Conservation (phyloP, 2,888 invertebrate species). For the Cremastobaeus sp. region DNA sequence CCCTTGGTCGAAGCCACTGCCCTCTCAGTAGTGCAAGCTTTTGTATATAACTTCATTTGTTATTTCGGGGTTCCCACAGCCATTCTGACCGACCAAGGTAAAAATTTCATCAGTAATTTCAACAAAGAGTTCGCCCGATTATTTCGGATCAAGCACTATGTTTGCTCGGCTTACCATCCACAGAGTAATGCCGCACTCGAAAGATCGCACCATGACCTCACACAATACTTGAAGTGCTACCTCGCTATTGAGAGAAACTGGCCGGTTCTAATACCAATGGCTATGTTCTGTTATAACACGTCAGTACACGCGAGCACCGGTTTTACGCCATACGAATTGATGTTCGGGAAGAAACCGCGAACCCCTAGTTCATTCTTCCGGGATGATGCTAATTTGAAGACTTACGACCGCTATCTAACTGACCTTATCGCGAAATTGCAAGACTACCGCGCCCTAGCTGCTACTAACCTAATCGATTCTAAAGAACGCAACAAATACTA, state of each 20-base stretch:
- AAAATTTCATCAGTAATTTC: not conserved
- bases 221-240: not conserved
- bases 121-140: conserved; percentile 1
- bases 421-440: no score
- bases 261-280: not conserved
- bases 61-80: not conserved
- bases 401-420: no score
- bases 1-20: not conserved
- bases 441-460: no score
- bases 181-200: conserved; percentile 12
- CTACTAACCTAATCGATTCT: no score
- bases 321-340: no score
- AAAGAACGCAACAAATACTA: no score
- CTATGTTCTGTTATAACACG: not conserved
- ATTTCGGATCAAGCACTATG: not conserved
- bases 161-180: not conserved
- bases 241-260: not conserved
- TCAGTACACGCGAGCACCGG: no score
- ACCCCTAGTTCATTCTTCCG: no score
- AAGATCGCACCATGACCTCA: not conserved
- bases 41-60: not conserved
- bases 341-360: not conserved
- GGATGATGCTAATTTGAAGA: no score
- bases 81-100: conserved; percentile 5
- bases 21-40: not conserved